These are phyloP conservation scores for Polyodon spathula DNA, from an alignment of 2,113 vertebrate genomes.

Conservation along the genomic window DNA sequence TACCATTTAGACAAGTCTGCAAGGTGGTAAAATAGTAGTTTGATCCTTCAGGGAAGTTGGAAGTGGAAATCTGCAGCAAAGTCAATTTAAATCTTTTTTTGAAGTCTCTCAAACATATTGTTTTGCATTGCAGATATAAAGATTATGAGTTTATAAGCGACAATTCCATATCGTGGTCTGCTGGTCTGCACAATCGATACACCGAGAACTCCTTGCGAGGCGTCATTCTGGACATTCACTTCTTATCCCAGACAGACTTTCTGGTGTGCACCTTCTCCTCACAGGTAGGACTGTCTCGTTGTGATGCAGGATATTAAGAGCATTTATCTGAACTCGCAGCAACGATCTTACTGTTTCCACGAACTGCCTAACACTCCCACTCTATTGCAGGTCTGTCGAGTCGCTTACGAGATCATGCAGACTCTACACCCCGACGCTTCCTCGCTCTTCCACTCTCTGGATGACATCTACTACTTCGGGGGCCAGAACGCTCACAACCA, in stretches of 20 bases:
- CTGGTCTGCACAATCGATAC: constrained; percentile 91
- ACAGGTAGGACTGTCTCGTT: constrained; percentile 61
- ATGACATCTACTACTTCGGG: constrained; percentile 98
- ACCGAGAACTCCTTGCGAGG: constrained; percentile 92
- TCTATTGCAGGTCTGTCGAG: constrained; percentile 84
- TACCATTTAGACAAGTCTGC: no score
- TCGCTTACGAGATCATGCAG: constrained; percentile 98
- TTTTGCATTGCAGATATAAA: constrained; percentile 70
- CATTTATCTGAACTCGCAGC: neutral
- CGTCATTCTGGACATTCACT: constrained; percentile 95
- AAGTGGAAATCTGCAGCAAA: no score
- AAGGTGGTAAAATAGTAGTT: no score
- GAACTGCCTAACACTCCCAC: neutral
- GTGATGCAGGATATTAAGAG: neutral
- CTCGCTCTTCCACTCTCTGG: constrained; percentile 87
- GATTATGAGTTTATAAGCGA: constrained; percentile 97
- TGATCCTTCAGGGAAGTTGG: no score
- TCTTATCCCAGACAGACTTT: constrained; percentile 93
- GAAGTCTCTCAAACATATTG: neutral
- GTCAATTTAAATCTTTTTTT: constrained; percentile 17
- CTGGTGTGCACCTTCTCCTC: constrained; percentile 96
- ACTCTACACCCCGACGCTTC: constrained; percentile 93
- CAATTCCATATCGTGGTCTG: constrained; percentile 98
- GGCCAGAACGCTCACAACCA: constrained; percentile 98
- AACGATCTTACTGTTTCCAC: no score